Evolutionary conservation across 2,888 invertebrate genomes (phyloP), one percentile per base, ranked within the genome.

Genomic region (Amphipyra berbera): DNA sequence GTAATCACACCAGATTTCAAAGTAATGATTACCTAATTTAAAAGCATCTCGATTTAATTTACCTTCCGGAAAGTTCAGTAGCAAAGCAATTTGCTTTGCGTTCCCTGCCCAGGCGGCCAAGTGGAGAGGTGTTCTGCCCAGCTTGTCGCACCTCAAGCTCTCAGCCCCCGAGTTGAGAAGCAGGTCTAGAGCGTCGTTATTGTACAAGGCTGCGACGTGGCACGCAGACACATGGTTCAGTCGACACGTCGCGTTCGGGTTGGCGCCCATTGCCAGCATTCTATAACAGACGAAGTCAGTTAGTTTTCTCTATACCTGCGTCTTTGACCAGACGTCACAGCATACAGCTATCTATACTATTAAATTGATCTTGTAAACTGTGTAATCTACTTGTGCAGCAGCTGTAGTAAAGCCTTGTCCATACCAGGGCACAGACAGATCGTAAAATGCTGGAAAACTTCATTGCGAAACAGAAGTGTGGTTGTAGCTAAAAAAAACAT

Each of bases 71-170:
- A 82, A 76, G 2, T 76, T 75, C 2, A 86, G 58, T 42, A 86
- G 58, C 37, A 82, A 66, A 8, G 79, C 81, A n/a, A 90, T 65
- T 54, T 88, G 88, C 9, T 77, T 72, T 0, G 70, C 60, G 53
- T 88, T 81, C 0, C 90, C 91, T 4, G 77, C 76, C 83, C 87
- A 91, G 1, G 89, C 88, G 0, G 91, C 90, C 27, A 90, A 52
- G 62, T 93, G 93, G 2, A 93, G 76, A 0, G 92, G 89, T 7
- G 91, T 91, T 12, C 87, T 79, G 1, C 92, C 92, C 8, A 82
- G 78, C 6, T 81, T 80, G 66, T 93, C 87, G 33, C 82, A 78
- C 4, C 84, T 79, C n/a, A 78, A 75, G 1, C 82, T 74, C 12
- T 84, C 81, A 1, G 87, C 88, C 3, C 86, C 87, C 9, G 77